A percentile compares a stretch with the other conserved stretches of the same genome.
Conservation (phyloP, 2,888 invertebrate genomes). For the Linnaemya tessellans region DNA sequence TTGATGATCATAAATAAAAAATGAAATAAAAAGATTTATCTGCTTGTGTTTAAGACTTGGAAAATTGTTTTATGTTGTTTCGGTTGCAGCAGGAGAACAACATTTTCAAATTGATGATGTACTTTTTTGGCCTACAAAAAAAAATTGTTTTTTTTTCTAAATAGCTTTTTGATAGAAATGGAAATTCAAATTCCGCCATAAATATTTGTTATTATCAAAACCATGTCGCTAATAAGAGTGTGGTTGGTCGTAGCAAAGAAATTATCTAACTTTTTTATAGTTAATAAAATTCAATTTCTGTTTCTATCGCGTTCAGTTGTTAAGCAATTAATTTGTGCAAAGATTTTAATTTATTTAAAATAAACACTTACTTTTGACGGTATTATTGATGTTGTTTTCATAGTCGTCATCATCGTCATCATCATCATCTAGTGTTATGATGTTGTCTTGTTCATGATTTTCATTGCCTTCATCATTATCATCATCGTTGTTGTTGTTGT, state of each 20-base stretch:
- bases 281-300: neutral
- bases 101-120: constrained; percentile 14
- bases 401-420: constrained; percentile 46
- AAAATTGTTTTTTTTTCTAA: neutral
- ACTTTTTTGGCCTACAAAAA: neutral
- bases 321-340: neutral
- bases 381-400: neutral
- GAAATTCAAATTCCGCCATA: neutral
- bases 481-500: constrained; percentile 10
- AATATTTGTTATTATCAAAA: neutral
- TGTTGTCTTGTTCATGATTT: constrained; percentile 27
- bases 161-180: neutral
- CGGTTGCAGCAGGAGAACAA: neutral
- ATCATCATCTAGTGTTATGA: constrained; percentile 32
- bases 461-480: constrained; percentile 26
- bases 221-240: neutral
- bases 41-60: constrained; percentile 49
- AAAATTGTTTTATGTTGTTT: constrained; percentile 38
- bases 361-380: constrained; percentile 49
- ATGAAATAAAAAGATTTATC: constrained; percentile 50
- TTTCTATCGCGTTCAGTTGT: constrained; percentile 2
- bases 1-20: constrained; percentile 3
- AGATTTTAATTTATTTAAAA: neutral
- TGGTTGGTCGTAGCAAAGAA: neutral
- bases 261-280: neutral